Conservation (phyloP, 2,888 invertebrate genomes). For the Colostygia pectinataria region DNA sequence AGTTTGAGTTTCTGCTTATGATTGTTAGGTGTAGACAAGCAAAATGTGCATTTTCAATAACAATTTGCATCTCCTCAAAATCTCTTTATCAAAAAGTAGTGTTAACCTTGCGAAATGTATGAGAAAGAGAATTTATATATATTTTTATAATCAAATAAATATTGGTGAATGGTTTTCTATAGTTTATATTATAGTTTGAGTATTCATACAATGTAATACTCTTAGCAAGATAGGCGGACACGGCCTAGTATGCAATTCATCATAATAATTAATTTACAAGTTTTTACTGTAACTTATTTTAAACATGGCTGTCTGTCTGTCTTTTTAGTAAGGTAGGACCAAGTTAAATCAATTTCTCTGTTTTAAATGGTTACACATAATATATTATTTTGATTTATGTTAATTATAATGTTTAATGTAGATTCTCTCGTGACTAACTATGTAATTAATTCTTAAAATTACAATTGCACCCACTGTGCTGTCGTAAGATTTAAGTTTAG, state of each 20-base stretch:
- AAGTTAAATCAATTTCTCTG: constrained; percentile 66
- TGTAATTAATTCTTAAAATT: constrained; percentile 60
- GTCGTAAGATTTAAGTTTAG: constrained; percentile 77
- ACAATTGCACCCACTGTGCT: constrained; percentile 56
- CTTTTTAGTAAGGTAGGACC: constrained; percentile 68
- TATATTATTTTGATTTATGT: constrained; percentile 49
- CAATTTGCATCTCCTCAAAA: constrained; percentile 12
- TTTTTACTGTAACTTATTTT: constrained; percentile 14
- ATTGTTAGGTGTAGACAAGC: background rate
- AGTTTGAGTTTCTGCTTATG: constrained; percentile 1
- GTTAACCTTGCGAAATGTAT: constrained; percentile 16
- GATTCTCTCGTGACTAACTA: constrained; percentile 70
- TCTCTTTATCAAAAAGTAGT: constrained; percentile 20
- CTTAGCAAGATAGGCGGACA: constrained; percentile 24
- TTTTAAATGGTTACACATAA: constrained; percentile 56
- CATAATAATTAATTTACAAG: constrained; percentile 11
- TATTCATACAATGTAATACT: constrained; percentile 39
- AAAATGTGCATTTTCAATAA: constrained; percentile 8
- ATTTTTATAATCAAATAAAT: constrained; percentile 36
- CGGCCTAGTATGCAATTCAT: constrained; percentile 10
- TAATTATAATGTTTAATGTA: constrained; percentile 77
- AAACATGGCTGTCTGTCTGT: constrained; percentile 34
- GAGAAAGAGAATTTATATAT: constrained; percentile 27
- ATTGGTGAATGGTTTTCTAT: constrained; percentile 35
- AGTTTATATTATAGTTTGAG: constrained; percentile 24